Evolutionary conservation across 2,113 vertebrate genomes (phyloP).

Genomic region (Amphiprion percula): DNA sequence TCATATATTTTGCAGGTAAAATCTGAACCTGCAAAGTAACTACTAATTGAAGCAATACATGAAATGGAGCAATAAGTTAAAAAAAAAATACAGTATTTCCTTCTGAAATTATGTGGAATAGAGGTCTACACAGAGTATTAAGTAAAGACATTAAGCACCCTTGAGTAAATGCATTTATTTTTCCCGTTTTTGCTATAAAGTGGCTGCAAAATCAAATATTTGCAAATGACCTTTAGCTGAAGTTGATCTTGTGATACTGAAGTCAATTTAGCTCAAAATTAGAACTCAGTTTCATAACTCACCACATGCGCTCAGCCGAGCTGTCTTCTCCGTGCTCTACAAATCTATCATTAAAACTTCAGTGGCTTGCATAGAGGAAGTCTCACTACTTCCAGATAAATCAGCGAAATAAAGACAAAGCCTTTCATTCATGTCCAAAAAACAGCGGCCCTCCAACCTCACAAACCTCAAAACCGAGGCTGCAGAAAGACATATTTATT

Average conservation of each 20-base stretch:
- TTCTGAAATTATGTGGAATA: background rate
- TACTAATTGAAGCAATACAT: background rate
- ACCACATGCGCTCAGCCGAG: conserved; percentile 45
- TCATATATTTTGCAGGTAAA: background rate
- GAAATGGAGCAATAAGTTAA: background rate
- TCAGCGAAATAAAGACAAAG: conserved; percentile 63
- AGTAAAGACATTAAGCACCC: too few relatives aligned
- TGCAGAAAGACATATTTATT: conserved; percentile 76
- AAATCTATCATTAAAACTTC: conserved; percentile 65
- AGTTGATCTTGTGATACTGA: conserved; percentile 29
- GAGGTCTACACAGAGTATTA: too few relatives aligned
- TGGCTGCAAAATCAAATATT: conserved; percentile 13
- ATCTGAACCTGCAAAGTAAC: background rate
- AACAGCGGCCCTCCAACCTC: conserved; percentile 51
- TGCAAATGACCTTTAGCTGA: conserved; percentile 22
- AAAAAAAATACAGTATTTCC: background rate
- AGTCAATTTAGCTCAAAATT: conserved; percentile 44
- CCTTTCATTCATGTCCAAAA: conserved; percentile 70
- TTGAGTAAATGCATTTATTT: too few relatives aligned
- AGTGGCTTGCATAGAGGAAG: conserved; percentile 67
- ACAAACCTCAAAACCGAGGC: conserved; percentile 68
- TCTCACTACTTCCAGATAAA: conserved; percentile 67
- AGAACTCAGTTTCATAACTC: conserved; percentile 25
- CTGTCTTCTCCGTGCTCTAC: conserved; percentile 37
- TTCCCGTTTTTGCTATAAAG: too few relatives aligned